Percentiles rank a stretch among this genome's conserved stretches.
Evolutionary conservation across 92 coral and sea anemone genomes (phyloP).

Genomic region (Hydrozoanthus gracilis): DNA sequence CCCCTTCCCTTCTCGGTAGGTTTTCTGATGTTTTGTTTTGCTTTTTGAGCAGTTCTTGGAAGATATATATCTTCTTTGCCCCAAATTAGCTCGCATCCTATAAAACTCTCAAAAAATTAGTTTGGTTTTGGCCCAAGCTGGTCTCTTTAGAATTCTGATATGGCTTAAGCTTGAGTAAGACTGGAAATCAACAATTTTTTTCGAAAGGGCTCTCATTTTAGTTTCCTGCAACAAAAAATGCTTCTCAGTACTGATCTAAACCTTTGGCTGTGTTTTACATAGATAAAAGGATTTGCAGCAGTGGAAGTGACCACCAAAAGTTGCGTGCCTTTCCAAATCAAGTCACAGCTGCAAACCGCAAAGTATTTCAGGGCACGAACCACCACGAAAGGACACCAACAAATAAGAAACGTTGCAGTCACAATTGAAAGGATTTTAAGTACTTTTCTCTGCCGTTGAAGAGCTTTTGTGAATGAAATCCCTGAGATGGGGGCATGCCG

Average conservation of each 20-base stretch:
- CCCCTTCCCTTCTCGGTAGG: too few relatives aligned
- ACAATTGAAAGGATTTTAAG: slow-evolving; percentile 10
- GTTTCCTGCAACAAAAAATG: not conserved
- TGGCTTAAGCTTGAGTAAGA: too few relatives aligned
- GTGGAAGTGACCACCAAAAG: not conserved
- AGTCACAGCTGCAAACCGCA: not conserved
- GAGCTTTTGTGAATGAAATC: not conserved
- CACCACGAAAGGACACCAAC: slow-evolving; percentile 25
- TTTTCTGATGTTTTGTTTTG: too few relatives aligned
- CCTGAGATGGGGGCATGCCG: not conserved
- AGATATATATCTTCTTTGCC: too few relatives aligned
- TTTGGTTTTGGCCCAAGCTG: too few relatives aligned
- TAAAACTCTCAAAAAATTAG: too few relatives aligned
- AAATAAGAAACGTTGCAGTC: slow-evolving; percentile 11
- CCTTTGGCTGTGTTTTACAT: slow-evolving; percentile 1
- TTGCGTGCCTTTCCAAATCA: slow-evolving; percentile 14
- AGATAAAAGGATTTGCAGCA: slow-evolving; percentile 21
- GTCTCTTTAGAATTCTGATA: too few relatives aligned
- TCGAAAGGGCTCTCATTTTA: too few relatives aligned
- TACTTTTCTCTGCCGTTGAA: slow-evolving; percentile 28
- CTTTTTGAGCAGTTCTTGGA: too few relatives aligned
- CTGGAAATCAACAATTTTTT: too few relatives aligned
- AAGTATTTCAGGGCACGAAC: slow-evolving; percentile 7
- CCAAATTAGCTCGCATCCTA: too few relatives aligned
- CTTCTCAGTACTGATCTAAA: slow-evolving; percentile 16